Evolutionary conservation across 1,140 invertebrate species (phyloP), one percentile per base, ranked within the genome.

Genomic region (Conopomorpha cramerella): DNA sequence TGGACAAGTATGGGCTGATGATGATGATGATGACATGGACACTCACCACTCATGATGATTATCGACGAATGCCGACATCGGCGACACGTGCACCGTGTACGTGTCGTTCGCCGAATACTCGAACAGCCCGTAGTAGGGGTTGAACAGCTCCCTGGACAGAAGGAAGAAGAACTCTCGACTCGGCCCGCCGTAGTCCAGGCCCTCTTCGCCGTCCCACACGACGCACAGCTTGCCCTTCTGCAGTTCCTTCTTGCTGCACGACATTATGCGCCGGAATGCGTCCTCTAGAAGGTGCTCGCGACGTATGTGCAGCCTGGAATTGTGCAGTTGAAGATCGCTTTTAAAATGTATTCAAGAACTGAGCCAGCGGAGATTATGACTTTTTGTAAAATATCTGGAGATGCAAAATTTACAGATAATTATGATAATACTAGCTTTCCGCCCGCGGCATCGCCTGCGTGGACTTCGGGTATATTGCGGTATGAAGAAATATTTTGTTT

Each of bases 31-130:
- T n/a, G n/a, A n/a, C 16, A 34, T 8, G 7, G n/a, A 34, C 11
- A 65, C 78, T 81, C 51, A 90, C 95, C 96, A 99, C 70, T 98
- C 94, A 50, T 96, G 92, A 60, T 95, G 90, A 65, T 98, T 96
- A 55, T 99, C 95, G n/a, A 98, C 95, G 64, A 98, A 97, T 0
- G 93, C 91, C 8, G 95, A 98, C 88, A 98, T 92, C 0, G 96
- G 94, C 25, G 94, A 97, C 39, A 99, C 91, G 81, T 98, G 95
- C 11, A 98, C 95, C 1, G 95, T 98, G 66, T 98, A 98, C 11
- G 94, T 96, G 58, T 98, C 94, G 70, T 96, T 96, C 12, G 95
- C 95, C 0, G 95, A 96, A 71, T 98, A 99, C 79, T 98, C 96
- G 76, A 98, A 99, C 11, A 99, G 82, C 2, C 95, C 96, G 58